Evolutionary conservation across 2,888 invertebrate genomes (phyloP), one percentile per base, ranked within the genome.

Genomic region (Andrena marginata): DNA sequence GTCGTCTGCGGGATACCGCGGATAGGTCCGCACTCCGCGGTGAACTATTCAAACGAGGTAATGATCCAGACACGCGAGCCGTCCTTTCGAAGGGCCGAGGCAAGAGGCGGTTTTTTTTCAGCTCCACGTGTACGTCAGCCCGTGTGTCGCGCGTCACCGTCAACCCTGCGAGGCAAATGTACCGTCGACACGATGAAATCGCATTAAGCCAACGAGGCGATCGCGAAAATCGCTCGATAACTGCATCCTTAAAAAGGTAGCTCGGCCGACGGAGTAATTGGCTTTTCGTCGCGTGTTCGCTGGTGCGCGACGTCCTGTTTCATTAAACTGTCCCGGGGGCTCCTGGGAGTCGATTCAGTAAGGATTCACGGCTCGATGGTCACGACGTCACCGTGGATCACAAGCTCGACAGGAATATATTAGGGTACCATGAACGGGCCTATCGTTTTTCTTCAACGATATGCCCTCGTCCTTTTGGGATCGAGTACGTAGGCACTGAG

Each of bases 321-420:
- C 81, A 84, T 87, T 88, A 84, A 88, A 82, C 78, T 74, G 86
- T 88, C 60, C 56, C 56, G 56, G 54, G 69, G 73, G 62, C 81
- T 72, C 69, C 76, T 81, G 85, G 79, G 82, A 88, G 86, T 69
- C 80, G 81, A 86, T 85, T 83, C 76, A 77, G 78, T 69, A 77
- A 87, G 82, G 82, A 88, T 87, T 88, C 88, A 86, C 82, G 87
- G 87, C 81, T 81, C 88, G 85, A 78, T 76, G 81, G 73, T 26
- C 64, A 23, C 75, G 64, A 80, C 82, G 86, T 83, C 80, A 78
- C 59, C 62, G 49, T 35, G 54, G 60, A 73, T 77, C 70, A 35
- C 62, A 63, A n/a, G 33, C 64, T 54, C 51, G 23, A 16, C 16
- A 68, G 8, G 74, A 78, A 67, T 70, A 59, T 69, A 62, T 72